Evolutionary conservation across 2,797 vertebrate genomes (phyloP).

Genomic region (Mycteria americana): DNA sequence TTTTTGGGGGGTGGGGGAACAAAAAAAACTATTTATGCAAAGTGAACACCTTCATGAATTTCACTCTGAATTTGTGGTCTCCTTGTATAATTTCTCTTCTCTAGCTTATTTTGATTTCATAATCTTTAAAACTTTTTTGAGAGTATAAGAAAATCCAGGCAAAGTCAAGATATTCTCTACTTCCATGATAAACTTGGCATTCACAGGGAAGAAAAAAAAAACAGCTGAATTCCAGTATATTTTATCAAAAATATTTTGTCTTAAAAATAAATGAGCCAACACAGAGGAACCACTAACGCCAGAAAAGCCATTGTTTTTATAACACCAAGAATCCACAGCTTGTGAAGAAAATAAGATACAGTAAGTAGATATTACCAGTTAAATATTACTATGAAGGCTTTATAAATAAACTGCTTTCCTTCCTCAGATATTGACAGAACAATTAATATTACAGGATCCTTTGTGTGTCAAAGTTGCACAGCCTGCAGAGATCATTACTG

Average conservation of each 20-base stretch:
- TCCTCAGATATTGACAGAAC: slow-evolving; percentile 18
- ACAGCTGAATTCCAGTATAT: background rate
- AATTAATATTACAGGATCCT: background rate
- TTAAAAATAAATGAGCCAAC: background rate
- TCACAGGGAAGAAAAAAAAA: background rate
- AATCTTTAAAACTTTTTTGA: background rate
- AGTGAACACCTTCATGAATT: background rate
- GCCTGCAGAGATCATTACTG: background rate
- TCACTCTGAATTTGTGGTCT: background rate
- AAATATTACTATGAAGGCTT: background rate
- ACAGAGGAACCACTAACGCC: background rate
- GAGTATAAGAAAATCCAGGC: background rate
- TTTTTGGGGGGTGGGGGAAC: background rate
- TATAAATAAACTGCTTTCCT: background rate
- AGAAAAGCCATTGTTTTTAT: background rate
- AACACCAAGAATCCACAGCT: background rate
- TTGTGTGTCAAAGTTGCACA: background rate
- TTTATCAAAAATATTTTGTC: background rate
- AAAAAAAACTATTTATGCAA: background rate
- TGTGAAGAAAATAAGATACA: background rate
- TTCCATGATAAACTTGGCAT: background rate
- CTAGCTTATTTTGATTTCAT: background rate
- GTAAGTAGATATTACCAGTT: background rate
- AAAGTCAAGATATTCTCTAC: background rate
- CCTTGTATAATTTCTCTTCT: background rate